Conservation (phyloP, 1,140 invertebrate genomes). For the Lerema accius region DNA sequence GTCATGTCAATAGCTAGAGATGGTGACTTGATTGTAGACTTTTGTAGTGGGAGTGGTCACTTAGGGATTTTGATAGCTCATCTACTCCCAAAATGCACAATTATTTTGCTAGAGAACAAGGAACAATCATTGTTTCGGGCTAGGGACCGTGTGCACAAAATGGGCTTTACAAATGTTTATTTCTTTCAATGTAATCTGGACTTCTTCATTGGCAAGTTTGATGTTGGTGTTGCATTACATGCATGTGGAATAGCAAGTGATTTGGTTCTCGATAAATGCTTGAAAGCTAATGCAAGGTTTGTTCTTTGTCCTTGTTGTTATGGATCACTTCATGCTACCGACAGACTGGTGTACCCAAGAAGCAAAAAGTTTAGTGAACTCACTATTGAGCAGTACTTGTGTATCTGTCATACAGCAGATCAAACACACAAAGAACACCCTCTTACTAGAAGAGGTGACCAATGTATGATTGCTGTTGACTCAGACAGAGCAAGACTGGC, state of each 20-base stretch:
- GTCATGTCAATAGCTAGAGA: conserved; percentile 87
- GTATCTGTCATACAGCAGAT: conserved; percentile 94
- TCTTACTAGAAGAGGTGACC: conserved; percentile 66
- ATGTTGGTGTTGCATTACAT: conserved; percentile 94
- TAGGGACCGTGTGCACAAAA: conserved; percentile 85
- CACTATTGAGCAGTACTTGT: conserved; percentile 87
- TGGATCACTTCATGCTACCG: conserved; percentile 90
- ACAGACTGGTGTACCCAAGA: conserved; percentile 89
- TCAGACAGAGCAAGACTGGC: conserved; percentile 91
- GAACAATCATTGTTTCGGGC: conserved; percentile 92
- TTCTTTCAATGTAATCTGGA: conserved; percentile 95
- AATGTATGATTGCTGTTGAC: conserved; percentile 95
- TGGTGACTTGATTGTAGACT: conserved; percentile 92
- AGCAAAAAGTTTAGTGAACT: conserved; percentile 84
- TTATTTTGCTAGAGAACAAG: conserved; percentile 96
- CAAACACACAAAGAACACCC: conserved; percentile 91
- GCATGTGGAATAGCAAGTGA: conserved; percentile 98
- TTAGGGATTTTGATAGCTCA: conserved; percentile 94
- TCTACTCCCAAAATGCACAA: conserved; percentile 88
- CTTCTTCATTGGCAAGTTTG: conserved; percentile 90
- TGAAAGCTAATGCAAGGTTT: conserved; percentile 90
- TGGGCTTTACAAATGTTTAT: conserved; percentile 89
- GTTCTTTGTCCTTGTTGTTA: conserved; percentile 98
- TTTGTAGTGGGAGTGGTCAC: conserved; percentile 97
- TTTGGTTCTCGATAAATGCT: conserved; percentile 93